These are phyloP conservation scores for Catocala nupta DNA, from an alignment of 2,888 invertebrate genomes.

Conservation along the genomic window DNA sequence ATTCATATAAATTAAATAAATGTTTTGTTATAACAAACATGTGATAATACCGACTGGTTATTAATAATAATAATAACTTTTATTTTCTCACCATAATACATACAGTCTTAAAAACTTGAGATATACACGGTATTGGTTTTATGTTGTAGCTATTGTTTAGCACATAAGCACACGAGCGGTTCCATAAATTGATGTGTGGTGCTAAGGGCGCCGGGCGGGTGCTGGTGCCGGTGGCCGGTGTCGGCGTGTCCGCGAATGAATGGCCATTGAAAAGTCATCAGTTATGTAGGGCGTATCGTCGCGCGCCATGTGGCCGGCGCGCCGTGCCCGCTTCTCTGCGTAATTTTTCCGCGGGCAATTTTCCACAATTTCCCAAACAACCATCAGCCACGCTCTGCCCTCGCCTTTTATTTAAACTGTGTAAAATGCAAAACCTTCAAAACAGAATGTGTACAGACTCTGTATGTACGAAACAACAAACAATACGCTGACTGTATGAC, in stretches of 20 bases:
- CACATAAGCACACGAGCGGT: conserved; percentile 61
- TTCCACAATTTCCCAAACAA: conserved; percentile 80
- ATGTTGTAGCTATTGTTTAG: too few species aligned
- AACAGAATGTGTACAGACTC: conserved; percentile 52
- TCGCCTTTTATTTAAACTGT: conserved; percentile 70
- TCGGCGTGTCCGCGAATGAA: conserved; percentile 77
- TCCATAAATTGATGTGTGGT: conserved; percentile 65
- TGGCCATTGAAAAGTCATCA: conserved; percentile 86
- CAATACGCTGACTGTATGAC: conserved; percentile 51
- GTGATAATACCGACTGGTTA: conserved; percentile 48
- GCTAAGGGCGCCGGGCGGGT: conserved; percentile 52
- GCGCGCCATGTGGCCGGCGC: conserved; percentile 81
- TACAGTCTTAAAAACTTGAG: too few species aligned
- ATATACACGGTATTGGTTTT: too few species aligned
- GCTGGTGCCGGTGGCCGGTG: conserved; percentile 52
- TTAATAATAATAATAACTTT: too few species aligned
- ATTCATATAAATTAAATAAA: too few species aligned
- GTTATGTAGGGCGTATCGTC: conserved; percentile 83
- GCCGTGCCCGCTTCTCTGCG: conserved; percentile 64
- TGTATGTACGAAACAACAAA: conserved; percentile 34
- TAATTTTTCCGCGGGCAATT: conserved; percentile 82
- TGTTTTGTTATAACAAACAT: conserved; percentile 9
- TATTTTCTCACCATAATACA: too few species aligned
- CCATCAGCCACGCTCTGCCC: conserved; percentile 64
- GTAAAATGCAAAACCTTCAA: conserved; percentile 61